A percentile compares a stretch with the other conserved stretches of the same genome.
These are phyloP conservation scores for Lepidotrigona ventralis DNA, from an alignment of 1,140 invertebrate genomes.

Conservation along the genomic window DNA sequence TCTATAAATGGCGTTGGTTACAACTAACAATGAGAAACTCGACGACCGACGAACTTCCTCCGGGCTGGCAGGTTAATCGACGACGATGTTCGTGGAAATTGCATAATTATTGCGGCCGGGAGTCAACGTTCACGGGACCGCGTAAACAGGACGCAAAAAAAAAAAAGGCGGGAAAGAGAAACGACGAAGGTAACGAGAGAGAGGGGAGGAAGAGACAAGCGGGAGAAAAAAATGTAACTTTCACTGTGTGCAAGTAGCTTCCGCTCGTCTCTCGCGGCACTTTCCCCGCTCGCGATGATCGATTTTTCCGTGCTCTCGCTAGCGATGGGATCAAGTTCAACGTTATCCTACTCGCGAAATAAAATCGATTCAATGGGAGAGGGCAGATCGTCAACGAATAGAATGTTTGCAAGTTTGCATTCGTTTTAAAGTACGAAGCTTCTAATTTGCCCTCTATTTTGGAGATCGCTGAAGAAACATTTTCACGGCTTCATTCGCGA, in stretches of 20 bases:
- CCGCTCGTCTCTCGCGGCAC: constrained; percentile 4
- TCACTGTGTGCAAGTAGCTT: constrained; percentile 39
- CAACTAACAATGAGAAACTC: too few species aligned
- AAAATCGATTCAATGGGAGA: too few species aligned
- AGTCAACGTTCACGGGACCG: not conserved
- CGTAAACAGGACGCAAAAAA: constrained; percentile 6
- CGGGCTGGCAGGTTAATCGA: not conserved
- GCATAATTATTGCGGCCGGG: not conserved
- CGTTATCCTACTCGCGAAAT: too few species aligned
- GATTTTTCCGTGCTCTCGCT: constrained; percentile 34
- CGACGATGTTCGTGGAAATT: constrained; percentile 12
- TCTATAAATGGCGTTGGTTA: too few species aligned
- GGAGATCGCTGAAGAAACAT: too few species aligned
- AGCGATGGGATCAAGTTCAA: too few species aligned
- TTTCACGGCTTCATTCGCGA: too few species aligned
- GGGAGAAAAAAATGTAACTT: constrained; percentile 29
- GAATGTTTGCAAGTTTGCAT: too few species aligned
- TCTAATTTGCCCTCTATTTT: too few species aligned
- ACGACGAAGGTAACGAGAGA: not conserved
- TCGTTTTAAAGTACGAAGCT: too few species aligned
- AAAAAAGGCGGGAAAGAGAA: constrained; percentile 9
- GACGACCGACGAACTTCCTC: not conserved
- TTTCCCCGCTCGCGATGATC: constrained; percentile 37
- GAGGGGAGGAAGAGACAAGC: not conserved
- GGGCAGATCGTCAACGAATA: too few species aligned